phyloP scores from a whole-genome alignment of 2,888 invertebrate species.

The Herminia tarsipennalis region DNA sequence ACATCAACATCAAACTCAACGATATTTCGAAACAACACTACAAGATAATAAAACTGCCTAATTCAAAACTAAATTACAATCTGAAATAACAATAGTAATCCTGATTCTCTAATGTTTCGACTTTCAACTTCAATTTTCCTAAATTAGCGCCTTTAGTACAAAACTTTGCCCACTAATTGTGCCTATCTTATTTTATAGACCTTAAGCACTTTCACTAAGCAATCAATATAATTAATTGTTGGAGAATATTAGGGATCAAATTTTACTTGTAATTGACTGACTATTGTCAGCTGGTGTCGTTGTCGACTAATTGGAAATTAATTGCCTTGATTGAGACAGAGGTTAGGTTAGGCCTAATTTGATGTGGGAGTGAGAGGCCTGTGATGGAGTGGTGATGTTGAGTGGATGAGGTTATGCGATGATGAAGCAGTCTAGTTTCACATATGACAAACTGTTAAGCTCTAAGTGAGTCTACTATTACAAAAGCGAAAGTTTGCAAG shows the following conservation, averaged over 20 bases:
- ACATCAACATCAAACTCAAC: too few species aligned
- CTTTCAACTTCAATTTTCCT: slow-evolving; percentile 11
- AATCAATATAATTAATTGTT: slow-evolving; percentile 25
- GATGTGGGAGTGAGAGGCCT: not conserved
- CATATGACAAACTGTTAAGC: too few species aligned
- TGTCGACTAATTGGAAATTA: slow-evolving; percentile 1
- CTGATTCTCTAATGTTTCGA: slow-evolving; percentile 16
- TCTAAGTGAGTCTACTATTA: too few species aligned
- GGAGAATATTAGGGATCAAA: slow-evolving; percentile 1
- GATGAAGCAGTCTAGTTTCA: not conserved
- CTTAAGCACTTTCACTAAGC: slow-evolving; percentile 8
- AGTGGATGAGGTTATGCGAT: too few species aligned
- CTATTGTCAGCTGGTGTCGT: not conserved
- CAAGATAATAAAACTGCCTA: slow-evolving; percentile 3
- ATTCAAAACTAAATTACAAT: slow-evolving; percentile 16
- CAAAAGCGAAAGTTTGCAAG: too few species aligned
- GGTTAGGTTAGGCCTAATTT: not conserved
- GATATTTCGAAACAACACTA: not conserved
- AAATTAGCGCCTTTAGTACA: slow-evolving; percentile 10
- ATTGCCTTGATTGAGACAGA: not conserved
- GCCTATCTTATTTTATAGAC: slow-evolving; percentile 15
- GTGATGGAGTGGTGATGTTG: not conserved
- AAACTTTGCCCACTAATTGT: slow-evolving; percentile 18
- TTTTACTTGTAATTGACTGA: not conserved
- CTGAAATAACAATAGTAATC: slow-evolving; percentile 20